Evolutionary conservation across 2,888 invertebrate species (phyloP), one percentile per base, ranked within the genome.

Genomic region (Diarsia dahlii): DNA sequence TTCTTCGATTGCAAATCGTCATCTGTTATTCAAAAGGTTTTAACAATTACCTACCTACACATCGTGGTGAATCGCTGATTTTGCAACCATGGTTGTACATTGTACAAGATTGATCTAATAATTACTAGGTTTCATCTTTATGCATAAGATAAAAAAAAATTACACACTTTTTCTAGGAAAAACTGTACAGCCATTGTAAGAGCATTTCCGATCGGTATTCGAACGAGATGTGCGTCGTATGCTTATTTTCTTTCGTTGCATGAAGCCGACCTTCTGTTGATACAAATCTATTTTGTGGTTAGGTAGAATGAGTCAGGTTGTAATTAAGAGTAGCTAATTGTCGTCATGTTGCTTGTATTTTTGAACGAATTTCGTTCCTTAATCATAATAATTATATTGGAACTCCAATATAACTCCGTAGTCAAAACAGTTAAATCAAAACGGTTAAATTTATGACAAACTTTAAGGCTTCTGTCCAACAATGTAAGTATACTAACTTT

Each of bases 281-380:
- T 69, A 18, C 68, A 34, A 18, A 15, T 70, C 18, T 48, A 23
- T 39, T 23, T 39, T 9, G 48, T 67, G 54, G 39, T 48, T 28
- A 63, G 56, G 13, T 63, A 63, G n/a, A 39, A 73, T 74, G 81
- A 84, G 45, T 81, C 82, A 84, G 85, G 65, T 74, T 72, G 74
- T 63, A 84, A 81, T 84, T 69, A 82, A 81, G 71, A 71, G 71
- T 52, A 62, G 52, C 65, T 34, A 62, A 82, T 76, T 75, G 81
- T 81, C 45, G 62, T 62, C 60, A 62, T 69, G 67, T 50, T 78
- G 58, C 52, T 72, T 72, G 39, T 79, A 34, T 79, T 79, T 46
- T n/a, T 3, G 64, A 68, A 60, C 50, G 15, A 50, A 58, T 18
- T 46, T 75, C n/a, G 46, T 52, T n/a, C 63, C n/a, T 63, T 60